Evolutionary conservation across 1,140 invertebrate species (phyloP).

Genomic region (Macrotrachela quadricornifera): DNA sequence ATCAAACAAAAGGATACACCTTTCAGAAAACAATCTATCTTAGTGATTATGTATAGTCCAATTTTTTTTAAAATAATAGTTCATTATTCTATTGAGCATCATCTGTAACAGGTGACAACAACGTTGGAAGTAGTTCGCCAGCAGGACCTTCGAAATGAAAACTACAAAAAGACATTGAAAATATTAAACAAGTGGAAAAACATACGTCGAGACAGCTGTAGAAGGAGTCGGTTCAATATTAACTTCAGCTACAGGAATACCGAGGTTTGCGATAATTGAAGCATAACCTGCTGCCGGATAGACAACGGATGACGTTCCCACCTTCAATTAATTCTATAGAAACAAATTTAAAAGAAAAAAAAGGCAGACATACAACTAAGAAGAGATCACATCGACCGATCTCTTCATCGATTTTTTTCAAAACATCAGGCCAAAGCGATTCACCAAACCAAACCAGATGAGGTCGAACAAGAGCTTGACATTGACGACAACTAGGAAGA

Average conservation of each 20-base stretch:
- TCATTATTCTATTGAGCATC: no score
- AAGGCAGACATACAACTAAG: slow-evolving; percentile 45
- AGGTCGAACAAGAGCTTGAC: slow-evolving; percentile 51
- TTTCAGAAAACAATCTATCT: no score
- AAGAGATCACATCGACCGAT: slow-evolving; percentile 55
- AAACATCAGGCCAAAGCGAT: slow-evolving; percentile 41
- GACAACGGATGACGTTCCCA: slow-evolving; percentile 57
- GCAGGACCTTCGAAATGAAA: no score
- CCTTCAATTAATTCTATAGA: slow-evolving; percentile 13
- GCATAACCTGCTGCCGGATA: slow-evolving; percentile 76
- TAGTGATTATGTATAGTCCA: no score
- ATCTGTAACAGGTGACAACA: no score
- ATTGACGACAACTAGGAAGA: slow-evolving; percentile 18
- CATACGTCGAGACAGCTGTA: no score
- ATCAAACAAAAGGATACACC: no score
- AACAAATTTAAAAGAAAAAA: background rate
- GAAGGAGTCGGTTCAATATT: slow-evolving; percentile 39
- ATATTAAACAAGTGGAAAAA: no score
- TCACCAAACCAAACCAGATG: slow-evolving; percentile 79
- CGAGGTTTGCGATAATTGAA: slow-evolving; percentile 49
- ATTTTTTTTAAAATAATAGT: no score
- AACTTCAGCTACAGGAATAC: slow-evolving; percentile 64
- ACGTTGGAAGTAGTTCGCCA: no score
- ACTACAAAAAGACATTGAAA: no score
- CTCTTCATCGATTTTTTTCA: slow-evolving; percentile 40